Evolutionary conservation across 2,797 vertebrate species (phyloP).

Genomic region (Gallinago solitaria): DNA sequence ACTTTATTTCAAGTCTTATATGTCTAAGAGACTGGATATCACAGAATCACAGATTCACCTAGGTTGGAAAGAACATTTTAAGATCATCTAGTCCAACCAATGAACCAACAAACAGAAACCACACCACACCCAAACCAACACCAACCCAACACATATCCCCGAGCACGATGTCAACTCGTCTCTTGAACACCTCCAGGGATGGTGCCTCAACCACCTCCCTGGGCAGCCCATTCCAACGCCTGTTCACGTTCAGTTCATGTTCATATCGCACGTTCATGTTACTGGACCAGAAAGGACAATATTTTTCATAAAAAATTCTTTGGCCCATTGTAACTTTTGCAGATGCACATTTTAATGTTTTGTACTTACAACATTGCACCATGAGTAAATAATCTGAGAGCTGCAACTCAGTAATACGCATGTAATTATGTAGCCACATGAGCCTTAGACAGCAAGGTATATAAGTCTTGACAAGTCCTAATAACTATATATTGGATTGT

Average conservation of each 20-base stretch:
- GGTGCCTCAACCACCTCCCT: too few species aligned
- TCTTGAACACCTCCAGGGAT: too few species aligned
- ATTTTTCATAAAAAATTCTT: background rate
- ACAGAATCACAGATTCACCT: too few species aligned
- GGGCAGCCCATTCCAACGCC: too few species aligned
- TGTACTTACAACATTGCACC: background rate
- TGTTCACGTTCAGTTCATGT: too few species aligned
- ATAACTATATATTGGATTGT: background rate
- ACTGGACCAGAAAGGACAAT: background rate
- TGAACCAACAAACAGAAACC: too few species aligned
- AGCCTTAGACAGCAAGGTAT: background rate
- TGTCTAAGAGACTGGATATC: background rate
- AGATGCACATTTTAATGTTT: background rate
- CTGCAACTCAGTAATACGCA: background rate
- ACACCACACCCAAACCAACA: too few species aligned
- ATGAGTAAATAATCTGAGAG: background rate
- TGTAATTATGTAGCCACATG: background rate
- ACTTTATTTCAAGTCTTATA: background rate
- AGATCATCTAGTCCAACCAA: too few species aligned
- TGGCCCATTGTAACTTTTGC: fast-evolving
- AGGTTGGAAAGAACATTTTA: too few species aligned
- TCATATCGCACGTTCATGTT: background rate
- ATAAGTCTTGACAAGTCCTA: background rate
- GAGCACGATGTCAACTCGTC: too few species aligned
- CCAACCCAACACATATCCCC: too few species aligned